These are phyloP conservation scores for Dicaeum eximium DNA, from an alignment of 2,113 vertebrate genomes.

Conservation along the genomic window DNA sequence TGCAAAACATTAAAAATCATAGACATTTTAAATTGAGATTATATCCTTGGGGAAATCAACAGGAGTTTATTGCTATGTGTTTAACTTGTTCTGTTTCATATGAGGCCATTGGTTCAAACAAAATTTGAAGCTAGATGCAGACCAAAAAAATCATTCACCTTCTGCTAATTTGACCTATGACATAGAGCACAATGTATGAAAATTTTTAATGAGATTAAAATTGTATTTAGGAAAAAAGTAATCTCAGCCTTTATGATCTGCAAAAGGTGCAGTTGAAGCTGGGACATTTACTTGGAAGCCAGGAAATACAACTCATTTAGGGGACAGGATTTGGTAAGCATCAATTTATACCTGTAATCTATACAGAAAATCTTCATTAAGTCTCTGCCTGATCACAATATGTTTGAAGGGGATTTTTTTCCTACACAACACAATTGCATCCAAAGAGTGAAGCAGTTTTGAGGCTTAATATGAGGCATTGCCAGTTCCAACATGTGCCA, in stretches of 20 bases:
- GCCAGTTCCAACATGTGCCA: no score
- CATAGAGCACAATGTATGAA: slow-evolving; percentile 3
- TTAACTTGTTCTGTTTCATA: neutral
- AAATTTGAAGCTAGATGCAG: neutral
- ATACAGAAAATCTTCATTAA: neutral
- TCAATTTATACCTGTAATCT: neutral
- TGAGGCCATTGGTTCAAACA: neutral
- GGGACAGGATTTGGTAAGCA: neutral
- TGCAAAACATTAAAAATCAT: slow-evolving; percentile 13
- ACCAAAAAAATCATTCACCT: neutral
- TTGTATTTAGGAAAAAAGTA: slow-evolving; percentile 15
- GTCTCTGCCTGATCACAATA: neutral
- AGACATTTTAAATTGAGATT: slow-evolving; percentile 24
- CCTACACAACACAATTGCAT: neutral
- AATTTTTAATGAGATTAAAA: slow-evolving; percentile 37
- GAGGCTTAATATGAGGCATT: neutral
- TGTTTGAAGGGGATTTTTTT: neutral
- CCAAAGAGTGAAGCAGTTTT: neutral
- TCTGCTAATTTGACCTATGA: slow-evolving; percentile 42
- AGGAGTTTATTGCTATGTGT: neutral
- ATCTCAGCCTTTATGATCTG: slow-evolving; percentile 15
- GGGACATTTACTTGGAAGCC: slow-evolving; percentile 3
- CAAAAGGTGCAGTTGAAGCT: slow-evolving; percentile 5
- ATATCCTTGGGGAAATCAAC: neutral
- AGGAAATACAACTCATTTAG: neutral